Evolutionary conservation across 2,797 vertebrate species (phyloP).

Genomic region (Pangasius mekongensis): DNA sequence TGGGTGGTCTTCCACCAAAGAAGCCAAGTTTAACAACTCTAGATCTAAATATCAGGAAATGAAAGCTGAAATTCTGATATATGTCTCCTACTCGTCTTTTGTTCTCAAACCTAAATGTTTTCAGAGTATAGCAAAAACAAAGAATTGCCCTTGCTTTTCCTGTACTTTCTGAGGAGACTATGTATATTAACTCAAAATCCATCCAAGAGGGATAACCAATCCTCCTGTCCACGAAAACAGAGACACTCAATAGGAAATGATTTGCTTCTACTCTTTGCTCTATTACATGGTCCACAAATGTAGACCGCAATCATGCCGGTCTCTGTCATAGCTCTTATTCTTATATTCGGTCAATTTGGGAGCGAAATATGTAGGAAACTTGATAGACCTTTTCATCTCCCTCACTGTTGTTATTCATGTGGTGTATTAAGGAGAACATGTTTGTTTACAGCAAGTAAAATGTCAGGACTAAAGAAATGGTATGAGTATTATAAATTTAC

Average conservation of each 20-base stretch:
- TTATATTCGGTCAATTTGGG: background rate
- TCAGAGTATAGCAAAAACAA: background rate
- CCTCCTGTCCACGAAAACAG: constrained; percentile 18
- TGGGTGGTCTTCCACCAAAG: background rate
- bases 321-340: constrained; percentile 2
- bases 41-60: background rate
- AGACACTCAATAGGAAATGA: constrained; percentile 15
- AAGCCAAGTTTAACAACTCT: background rate
- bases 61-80: background rate
- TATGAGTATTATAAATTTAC: background rate
- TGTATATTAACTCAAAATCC: background rate
- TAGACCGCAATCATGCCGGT: constrained; percentile 22
- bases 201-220: background rate
- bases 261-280: constrained; percentile 10
- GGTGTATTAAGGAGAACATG: background rate
- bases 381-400: background rate
- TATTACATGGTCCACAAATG: constrained; percentile 6
- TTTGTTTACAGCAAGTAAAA: background rate
- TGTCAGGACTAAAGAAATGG: background rate
- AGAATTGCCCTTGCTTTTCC: background rate
- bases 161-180: background rate
- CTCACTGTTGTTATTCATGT: background rate
- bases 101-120: background rate
- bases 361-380: background rate
- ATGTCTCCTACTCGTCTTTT: background rate